Base-by-base conservation (phyloP, 2,797 vertebrate genomes). In the Myiotriccus ornatus region DNA sequence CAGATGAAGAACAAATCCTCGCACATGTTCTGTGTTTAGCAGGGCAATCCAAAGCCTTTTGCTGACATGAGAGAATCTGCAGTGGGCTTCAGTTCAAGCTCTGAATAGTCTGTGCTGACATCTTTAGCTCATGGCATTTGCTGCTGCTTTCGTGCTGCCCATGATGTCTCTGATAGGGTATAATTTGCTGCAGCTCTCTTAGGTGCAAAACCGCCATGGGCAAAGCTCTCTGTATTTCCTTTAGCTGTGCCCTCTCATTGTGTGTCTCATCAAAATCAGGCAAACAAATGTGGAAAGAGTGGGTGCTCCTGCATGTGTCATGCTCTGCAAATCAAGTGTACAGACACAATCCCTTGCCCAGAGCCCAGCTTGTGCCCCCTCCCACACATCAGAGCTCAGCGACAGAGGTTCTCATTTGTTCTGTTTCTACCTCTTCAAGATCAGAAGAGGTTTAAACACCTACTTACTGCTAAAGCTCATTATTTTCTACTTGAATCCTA, bases 401-500 rank as follows among this genome's bases (percentile, higher is more conserved):
- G 14, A 41, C 57, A 37, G 59, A 85, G 83, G 50, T 47, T 80
- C 52, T 91, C 75, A 44, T 97, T 96, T 96, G 76, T 92, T 95
- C 91, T 93, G 57, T 86, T 97, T 97, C 93, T 95, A 50, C 90
- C 78, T 82, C 75, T 93, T 90, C 71, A 84, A 82, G 85, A 97
- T 95, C 83, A 93, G 87, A 95, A 79, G 73, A 83, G 53, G 47
- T 87, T 97, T 97, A 96, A 95, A 95, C 19, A 74, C 70, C 75
- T 65, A 76, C 69, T 59, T 81, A 84, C 83, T 6, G 71, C 91
- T 94, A 92, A 93, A 97, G 88, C 87, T 97, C 37, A 7, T 96
- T 97, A 94, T 96, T 95, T 96, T 96, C 84, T 96, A 87, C 84
- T 93, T 95, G 84, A 84, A 94, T 96, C 82, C 91, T 95, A 94